Evolutionary conservation across 1,140 invertebrate species (phyloP), one percentile per base, ranked within the genome.

Genomic region (Achroia grisella): DNA sequence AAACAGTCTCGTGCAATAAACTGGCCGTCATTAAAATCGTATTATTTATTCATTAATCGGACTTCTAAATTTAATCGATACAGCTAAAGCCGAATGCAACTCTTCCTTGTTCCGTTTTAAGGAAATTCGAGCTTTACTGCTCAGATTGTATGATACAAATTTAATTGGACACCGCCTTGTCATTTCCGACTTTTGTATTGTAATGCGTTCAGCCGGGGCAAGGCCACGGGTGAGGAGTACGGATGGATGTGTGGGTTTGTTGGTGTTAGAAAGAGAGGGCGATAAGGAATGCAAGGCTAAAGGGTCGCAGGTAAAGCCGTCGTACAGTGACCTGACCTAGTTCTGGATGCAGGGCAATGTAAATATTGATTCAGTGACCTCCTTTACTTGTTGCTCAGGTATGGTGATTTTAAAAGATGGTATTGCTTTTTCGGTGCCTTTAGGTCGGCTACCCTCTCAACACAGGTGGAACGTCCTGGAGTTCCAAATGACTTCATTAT

Each of bases 321-420:
- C 17, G 61, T 53, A 71, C 79, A 74, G 63, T 69, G 75, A 76
- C 74, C 74, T 81, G 74, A 74, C 80, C 80, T 50, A 84, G 55
- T 78, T 84, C 59, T 37, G 48, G 62, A 52, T 79, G 78, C 69
- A 78, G 68, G 68, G 62, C 60, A 60, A 52, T 63, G 73, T 74
- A 74, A 72, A 84, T 81, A 84, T 84, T 81, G 79, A 84, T 84
- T 83, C 62, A 64, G 62, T 66, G 62, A 71, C 68, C 71, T 60
- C 37, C 49, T 56, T 59, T 54, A 83, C 79, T 71, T 83, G 79
- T 83, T 79, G 79, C 67, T 66, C 44, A 51, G 56, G 58, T 51
- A 48, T 46, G 50, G 51, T 44, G 17, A 23, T 23, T 23, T 23
- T 44, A 23, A 27, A 35, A 43, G 29, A 30, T 11, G 29, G 2